phyloP scores from a whole-genome alignment of 2,113 vertebrate genomes.

The Apistogramma diplotaenia region DNA sequence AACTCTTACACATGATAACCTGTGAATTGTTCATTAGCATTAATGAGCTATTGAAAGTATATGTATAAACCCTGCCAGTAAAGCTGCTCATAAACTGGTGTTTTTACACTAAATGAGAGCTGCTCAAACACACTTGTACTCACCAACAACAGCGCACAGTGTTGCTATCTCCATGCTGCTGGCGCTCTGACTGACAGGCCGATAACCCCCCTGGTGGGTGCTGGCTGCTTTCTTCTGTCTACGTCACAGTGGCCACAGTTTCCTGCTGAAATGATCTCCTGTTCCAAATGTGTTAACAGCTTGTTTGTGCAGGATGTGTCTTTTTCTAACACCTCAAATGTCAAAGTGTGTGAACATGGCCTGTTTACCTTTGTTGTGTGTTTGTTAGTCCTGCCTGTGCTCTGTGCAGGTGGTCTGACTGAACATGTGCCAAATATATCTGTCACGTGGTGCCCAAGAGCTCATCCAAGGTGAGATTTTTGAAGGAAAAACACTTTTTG shows the following conservation, averaged over 20 bases:
- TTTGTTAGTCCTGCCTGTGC: rapidly evolving
- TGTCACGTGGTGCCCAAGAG: not conserved
- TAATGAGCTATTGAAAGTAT: not conserved
- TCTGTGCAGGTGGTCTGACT: not conserved
- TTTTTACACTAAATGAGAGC: not conserved
- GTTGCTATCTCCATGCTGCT: constrained; percentile 26
- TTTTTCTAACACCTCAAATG: not conserved
- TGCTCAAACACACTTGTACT: not conserved
- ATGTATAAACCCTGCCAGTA: not conserved
- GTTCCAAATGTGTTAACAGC: not conserved
- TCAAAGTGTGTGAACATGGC: rapidly evolving
- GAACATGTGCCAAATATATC: not conserved
- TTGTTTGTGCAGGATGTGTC: not conserved
- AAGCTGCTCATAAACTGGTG: not conserved
- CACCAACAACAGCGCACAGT: constrained; percentile 24
- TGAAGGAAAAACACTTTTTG: not conserved
- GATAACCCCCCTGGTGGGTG: not conserved
- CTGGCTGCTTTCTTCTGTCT: not conserved
- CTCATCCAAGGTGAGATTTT: not conserved
- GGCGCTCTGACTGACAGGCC: not conserved
- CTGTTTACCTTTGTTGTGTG: not conserved
- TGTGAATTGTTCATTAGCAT: rapidly evolving
- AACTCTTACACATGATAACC: not conserved
- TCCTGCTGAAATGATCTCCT: not conserved
- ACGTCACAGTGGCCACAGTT: not conserved